phyloP scores from a whole-genome alignment of 2,113 vertebrate species.

The Peromyscus maniculatus region DNA sequence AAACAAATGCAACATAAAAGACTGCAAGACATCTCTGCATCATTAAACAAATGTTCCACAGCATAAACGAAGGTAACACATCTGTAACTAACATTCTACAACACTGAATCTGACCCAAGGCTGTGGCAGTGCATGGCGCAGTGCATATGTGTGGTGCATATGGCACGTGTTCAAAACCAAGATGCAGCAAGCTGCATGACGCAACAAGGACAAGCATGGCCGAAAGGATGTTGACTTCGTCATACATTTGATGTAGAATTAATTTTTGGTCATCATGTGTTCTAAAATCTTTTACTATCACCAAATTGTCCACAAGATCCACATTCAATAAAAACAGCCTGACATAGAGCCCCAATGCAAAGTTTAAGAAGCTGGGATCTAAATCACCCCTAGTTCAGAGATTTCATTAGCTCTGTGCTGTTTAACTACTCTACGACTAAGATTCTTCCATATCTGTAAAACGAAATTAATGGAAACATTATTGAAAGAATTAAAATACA shows the following conservation, averaged over 20 bases:
- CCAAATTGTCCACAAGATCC: background rate
- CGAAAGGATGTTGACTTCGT: background rate
- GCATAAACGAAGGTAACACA: no score
- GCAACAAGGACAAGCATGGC: background rate
- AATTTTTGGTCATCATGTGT: background rate
- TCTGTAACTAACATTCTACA: no score
- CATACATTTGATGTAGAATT: background rate
- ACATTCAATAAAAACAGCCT: background rate
- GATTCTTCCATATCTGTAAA: background rate
- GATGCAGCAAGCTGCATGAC: fast-evolving
- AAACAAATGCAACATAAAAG: no score
- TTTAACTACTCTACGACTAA: background rate
- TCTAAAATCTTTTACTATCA: background rate
- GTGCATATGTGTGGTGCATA: background rate
- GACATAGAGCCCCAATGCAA: background rate
- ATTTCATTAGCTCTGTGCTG: background rate
- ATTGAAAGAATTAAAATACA: background rate
- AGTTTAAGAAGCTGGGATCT: background rate
- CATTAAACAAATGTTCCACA: no score
- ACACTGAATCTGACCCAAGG: background rate
- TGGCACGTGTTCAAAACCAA: background rate
- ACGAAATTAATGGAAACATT: background rate
- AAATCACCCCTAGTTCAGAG: no score
- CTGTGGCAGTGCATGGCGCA: background rate
- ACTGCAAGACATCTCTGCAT: no score